Conservation (phyloP, 2,113 vertebrate genomes). For the Pyrgilauda ruficollis region DNA sequence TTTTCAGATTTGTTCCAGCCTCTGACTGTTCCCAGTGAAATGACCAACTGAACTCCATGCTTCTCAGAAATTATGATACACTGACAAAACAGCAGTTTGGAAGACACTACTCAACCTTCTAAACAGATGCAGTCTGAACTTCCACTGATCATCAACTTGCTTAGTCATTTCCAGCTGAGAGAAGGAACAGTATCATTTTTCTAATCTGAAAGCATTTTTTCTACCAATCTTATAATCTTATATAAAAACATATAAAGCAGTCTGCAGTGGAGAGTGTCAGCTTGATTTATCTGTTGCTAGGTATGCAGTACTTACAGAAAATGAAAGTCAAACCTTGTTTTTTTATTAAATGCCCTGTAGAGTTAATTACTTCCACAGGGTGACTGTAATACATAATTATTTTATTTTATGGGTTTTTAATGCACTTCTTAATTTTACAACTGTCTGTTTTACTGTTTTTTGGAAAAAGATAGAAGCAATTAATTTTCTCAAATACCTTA, state of each 20-base stretch:
- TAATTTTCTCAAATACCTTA: not conserved
- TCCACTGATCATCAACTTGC: not conserved
- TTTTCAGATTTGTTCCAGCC: not conserved
- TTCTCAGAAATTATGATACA: rapidly evolving
- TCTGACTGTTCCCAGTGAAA: not conserved
- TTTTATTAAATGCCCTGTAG: not conserved
- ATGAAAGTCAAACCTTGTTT: not conserved
- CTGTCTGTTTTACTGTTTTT: not conserved
- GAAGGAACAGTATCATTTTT: not conserved
- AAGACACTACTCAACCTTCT: not conserved
- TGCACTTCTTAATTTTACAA: slow-evolving; percentile 16
- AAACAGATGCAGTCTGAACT: not conserved
- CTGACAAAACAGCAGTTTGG: not conserved
- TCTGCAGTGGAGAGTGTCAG: not conserved
- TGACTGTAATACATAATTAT: not conserved
- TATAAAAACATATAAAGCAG: not conserved
- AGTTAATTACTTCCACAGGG: not conserved
- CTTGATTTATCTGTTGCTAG: slow-evolving; percentile 17
- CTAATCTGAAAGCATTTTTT: not conserved
- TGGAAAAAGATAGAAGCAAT: not conserved
- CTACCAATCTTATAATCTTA: not conserved
- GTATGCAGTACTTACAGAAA: not conserved
- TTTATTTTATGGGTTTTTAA: slow-evolving; percentile 26
- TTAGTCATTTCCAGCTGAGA: not conserved
- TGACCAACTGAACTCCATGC: rapidly evolving